phyloP scores from a whole-genome alignment of 1,140 invertebrate genomes.

The Drosophila arawakana region DNA sequence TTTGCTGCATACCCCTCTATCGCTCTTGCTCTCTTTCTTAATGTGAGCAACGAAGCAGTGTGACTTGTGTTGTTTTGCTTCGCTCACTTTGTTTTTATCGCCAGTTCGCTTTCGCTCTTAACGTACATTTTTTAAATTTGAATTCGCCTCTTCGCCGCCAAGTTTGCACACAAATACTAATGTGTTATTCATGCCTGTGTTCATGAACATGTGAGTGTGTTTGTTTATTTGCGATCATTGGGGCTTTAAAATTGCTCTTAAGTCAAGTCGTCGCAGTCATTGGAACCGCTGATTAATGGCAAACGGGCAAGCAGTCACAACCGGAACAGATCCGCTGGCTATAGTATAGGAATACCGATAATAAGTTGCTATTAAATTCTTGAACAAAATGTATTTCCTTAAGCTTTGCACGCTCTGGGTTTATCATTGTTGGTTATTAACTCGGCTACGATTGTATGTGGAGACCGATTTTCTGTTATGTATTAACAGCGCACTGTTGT shows the following conservation, averaged over 20 bases:
- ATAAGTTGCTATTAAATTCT: slow-evolving; percentile 6
- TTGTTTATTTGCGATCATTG: slow-evolving; percentile 67
- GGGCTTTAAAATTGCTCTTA: slow-evolving; percentile 57
- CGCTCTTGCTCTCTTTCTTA: slow-evolving; percentile 3
- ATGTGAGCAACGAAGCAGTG: neutral
- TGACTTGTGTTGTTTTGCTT: slow-evolving; percentile 9
- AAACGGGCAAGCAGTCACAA: slow-evolving; percentile 14
- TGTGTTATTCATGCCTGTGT: neutral
- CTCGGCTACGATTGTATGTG: slow-evolving; percentile 58
- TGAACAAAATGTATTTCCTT: slow-evolving; percentile 9
- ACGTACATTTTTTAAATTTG: slow-evolving; percentile 66
- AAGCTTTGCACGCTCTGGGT: slow-evolving; percentile 1
- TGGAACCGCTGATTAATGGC: slow-evolving; percentile 54
- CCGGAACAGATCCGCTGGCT: slow-evolving; percentile 47
- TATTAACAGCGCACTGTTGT: slow-evolving; percentile 28
- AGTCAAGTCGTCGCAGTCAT: slow-evolving; percentile 29
- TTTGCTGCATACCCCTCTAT: slow-evolving; percentile 7
- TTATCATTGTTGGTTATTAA: slow-evolving; percentile 56
- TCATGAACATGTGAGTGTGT: slow-evolving; percentile 20
- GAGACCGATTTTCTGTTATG: slow-evolving; percentile 38
- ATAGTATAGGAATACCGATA: slow-evolving; percentile 13
- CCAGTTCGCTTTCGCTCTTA: slow-evolving; percentile 47
- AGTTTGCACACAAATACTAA: neutral
- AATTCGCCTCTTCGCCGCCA: slow-evolving; percentile 44
- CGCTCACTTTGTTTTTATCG: slow-evolving; percentile 20